These are phyloP conservation scores for Zaprionus davidi DNA, from an alignment of 1,140 invertebrate species.

Conservation along the genomic window DNA sequence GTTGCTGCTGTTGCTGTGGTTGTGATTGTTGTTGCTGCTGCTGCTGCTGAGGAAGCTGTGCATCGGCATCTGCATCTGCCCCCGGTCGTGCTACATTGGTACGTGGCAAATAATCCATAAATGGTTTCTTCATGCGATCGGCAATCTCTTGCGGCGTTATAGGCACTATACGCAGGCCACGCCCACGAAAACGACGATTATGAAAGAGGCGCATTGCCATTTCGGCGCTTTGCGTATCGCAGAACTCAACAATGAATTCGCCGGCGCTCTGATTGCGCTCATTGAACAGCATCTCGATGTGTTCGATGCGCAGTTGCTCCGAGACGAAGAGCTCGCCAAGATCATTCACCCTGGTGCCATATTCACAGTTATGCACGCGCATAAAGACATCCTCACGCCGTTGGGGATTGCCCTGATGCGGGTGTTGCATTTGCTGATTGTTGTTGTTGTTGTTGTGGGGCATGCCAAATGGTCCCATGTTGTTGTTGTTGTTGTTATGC, in stretches of 20 bases:
- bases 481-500: constrained; percentile 25
- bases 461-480: constrained; percentile 6
- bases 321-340: constrained; percentile 92
- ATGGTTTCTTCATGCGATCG: constrained; percentile 74
- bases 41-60: constrained; percentile 14
- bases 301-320: constrained; percentile 89
- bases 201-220: constrained; percentile 87
- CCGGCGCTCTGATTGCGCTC: constrained; percentile 89
- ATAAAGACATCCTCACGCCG: constrained; percentile 85
- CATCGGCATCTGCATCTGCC: neutral
- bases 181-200: constrained; percentile 88
- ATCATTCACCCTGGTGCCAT: constrained; percentile 89
- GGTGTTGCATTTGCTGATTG: constrained; percentile 21
- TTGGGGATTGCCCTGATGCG: constrained; percentile 21
- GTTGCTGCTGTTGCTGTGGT: constrained; percentile 10
- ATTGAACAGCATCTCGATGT: constrained; percentile 91
- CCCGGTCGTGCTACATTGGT: constrained; percentile 48
- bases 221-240: constrained; percentile 88
- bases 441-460: constrained; percentile 30
- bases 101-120: constrained; percentile 76
- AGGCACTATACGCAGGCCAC: constrained; percentile 88
- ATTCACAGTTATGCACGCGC: constrained; percentile 90
- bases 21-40: constrained; percentile 17
- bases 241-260: constrained; percentile 94
- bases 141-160: constrained; percentile 88